These are phyloP conservation scores for Ganaspis sp. DNA, from an alignment of 1,140 invertebrate genomes.

Conservation along the genomic window DNA sequence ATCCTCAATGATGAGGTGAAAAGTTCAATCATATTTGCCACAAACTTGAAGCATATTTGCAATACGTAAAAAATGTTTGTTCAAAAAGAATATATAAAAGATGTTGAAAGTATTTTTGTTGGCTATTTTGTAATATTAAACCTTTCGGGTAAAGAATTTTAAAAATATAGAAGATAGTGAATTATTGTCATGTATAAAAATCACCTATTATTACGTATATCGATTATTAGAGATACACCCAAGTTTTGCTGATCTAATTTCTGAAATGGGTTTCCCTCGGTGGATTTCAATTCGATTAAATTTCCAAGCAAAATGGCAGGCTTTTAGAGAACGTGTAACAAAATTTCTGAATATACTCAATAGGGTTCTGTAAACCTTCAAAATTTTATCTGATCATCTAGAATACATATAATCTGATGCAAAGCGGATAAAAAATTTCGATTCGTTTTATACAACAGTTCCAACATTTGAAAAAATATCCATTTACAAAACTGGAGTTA, in stretches of 20 bases:
- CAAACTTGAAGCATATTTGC: too few relatives aligned
- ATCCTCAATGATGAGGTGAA: too few relatives aligned
- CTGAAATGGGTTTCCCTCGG: background rate
- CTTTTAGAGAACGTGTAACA: slow-evolving; percentile 1
- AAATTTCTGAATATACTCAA: slow-evolving; percentile 10
- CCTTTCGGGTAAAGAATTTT: too few relatives aligned
- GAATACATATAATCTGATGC: background rate
- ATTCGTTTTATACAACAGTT: too few relatives aligned
- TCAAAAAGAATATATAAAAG: background rate
- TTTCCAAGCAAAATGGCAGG: slow-evolving; percentile 12
- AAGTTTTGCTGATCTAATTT: slow-evolving; percentile 10
- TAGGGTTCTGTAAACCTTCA: background rate
- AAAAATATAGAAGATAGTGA: too few relatives aligned
- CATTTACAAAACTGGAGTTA: too few relatives aligned
- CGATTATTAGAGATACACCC: slow-evolving; percentile 4
- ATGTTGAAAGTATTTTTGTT: too few relatives aligned
- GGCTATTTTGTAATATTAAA: too few relatives aligned
- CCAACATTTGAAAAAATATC: too few relatives aligned
- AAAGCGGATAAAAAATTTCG: background rate
- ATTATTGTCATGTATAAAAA: background rate
- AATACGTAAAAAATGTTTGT: background rate
- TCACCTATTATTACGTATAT: background rate
- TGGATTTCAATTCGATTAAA: slow-evolving; percentile 14
- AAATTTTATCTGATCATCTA: background rate
- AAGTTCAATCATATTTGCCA: too few relatives aligned